A percentile compares a stretch with the other conserved stretches of the same genome.
These are phyloP conservation scores for Gavialis gangeticus DNA, from an alignment of 2,113 vertebrate species.

Conservation along the genomic window DNA sequence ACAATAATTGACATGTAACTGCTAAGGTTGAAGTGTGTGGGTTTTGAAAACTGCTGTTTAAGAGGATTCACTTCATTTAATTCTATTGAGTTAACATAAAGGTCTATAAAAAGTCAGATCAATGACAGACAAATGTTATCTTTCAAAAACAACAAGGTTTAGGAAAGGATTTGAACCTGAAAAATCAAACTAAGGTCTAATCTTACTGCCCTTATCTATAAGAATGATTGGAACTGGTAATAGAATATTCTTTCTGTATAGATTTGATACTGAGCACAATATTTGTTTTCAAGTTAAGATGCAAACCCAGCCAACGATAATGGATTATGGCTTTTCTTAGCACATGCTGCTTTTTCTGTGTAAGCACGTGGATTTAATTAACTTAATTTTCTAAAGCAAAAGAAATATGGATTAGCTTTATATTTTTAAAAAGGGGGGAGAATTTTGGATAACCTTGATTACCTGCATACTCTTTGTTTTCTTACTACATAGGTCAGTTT, in stretches of 20 bases:
- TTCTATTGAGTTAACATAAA: background rate
- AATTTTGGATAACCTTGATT: background rate
- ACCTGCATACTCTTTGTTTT: background rate
- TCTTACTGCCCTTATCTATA: background rate
- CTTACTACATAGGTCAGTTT: background rate
- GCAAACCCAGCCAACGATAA: background rate
- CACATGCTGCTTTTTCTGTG: background rate
- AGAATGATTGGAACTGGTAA: background rate
- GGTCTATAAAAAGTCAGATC: background rate
- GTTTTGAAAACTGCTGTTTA: background rate
- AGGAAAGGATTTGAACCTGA: slow-evolving; percentile 32
- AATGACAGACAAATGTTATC: background rate
- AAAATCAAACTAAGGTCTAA: slow-evolving; percentile 32
- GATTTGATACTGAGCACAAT: background rate
- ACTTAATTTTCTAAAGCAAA: slow-evolving; percentile 22
- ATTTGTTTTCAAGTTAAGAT: background rate
- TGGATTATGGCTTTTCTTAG: slow-evolving; percentile 42
- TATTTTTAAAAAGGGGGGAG: background rate
- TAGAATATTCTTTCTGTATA: slow-evolving; percentile 1
- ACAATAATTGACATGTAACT: background rate
- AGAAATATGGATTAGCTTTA: background rate
- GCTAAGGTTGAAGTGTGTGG: background rate
- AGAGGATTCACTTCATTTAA: slow-evolving; percentile 12
- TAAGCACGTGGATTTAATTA: slow-evolving; percentile 2
- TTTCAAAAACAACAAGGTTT: slow-evolving; percentile 16